Conservation (phyloP, 2,888 invertebrate genomes). For the Chesias legatella region DNA sequence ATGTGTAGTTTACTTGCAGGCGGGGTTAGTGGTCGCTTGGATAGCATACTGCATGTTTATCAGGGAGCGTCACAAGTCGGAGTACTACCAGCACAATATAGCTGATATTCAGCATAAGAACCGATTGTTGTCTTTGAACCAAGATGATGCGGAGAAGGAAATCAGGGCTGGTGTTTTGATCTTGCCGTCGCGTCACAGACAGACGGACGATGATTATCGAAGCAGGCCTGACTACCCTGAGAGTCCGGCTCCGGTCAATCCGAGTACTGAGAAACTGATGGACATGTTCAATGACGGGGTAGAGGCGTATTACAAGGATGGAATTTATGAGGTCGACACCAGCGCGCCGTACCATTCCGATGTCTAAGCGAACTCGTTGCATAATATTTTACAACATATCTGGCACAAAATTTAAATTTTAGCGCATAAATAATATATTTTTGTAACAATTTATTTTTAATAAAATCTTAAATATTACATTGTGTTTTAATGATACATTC, state of each 20-base stretch:
- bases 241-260: slow-evolving; percentile 45
- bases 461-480: too few relatives aligned
- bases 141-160: slow-evolving; percentile 35
- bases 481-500: too few relatives aligned
- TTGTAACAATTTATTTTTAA: too few relatives aligned
- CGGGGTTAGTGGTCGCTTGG: slow-evolving; percentile 56
- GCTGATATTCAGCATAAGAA: slow-evolving; percentile 53
- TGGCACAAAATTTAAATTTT: slow-evolving; percentile 2
- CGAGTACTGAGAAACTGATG: slow-evolving; percentile 53
- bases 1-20: slow-evolving; percentile 28
- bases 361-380: slow-evolving; percentile 36
- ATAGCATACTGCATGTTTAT: slow-evolving; percentile 71
- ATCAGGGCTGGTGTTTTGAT: slow-evolving; percentile 58
- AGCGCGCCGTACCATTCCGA: slow-evolving; percentile 49
- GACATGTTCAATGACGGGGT: slow-evolving; percentile 50
- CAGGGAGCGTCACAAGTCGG: slow-evolving; percentile 62
- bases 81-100: slow-evolving; percentile 55
- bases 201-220: slow-evolving; percentile 51
- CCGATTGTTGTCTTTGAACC: slow-evolving; percentile 40
- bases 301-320: slow-evolving; percentile 49
- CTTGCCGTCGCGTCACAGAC: slow-evolving; percentile 55
- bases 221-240: slow-evolving; percentile 70
- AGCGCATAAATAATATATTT: too few relatives aligned
- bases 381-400: slow-evolving; percentile 15
- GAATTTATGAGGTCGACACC: slow-evolving; percentile 56